Base-by-base conservation (phyloP, 2,797 vertebrate species). In the Linurgus olivaceus region DNA sequence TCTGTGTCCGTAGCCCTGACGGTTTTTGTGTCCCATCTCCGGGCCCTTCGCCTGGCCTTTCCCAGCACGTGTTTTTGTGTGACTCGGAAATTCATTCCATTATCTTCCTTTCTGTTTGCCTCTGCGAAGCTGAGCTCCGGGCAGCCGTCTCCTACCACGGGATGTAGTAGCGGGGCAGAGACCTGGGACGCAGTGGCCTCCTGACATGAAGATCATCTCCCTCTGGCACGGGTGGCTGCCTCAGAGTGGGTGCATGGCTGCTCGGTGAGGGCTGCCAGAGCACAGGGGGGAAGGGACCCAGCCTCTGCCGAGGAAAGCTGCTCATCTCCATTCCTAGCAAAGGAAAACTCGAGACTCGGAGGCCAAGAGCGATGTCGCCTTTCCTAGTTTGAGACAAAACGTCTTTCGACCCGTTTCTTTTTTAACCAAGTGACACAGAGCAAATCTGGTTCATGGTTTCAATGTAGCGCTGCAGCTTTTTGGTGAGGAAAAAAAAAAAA, bases 111-210 rank as follows among this genome's bases (percentile, higher is more conserved):
- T 98, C 97, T 97, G 96, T 98, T 98, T 98, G 97, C 98, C 97
- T 98, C 98, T 98, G 97, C 82, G 95, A 98, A 98, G 98, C 98
- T 98, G 98, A 98, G 97, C 97, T 97, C 95, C 96, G 6, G 97
- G 97, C 97, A 97, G 67, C 97, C 97, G 75, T 82, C 81, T 96
- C 95, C 94, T 94, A 92, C 96, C 96, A 93, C 54, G 42, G 97
- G 96, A 92, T 97, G 91, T 96, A 97, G 93, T 90, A 47, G 79
- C 81, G 85, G 96, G 96, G 94, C 97, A 97, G 88, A 97, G 90
- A 96, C 92, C 92, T 96, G 84, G 92, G 96, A 96, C 91, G 94
- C 96, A 62, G 94, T 82, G 96, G 84, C 94, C 94, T 88, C 91
- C 96, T 86, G 92, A 94, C 82, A 58, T 15, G 88, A 87, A 68